Base-by-base conservation (phyloP, 2,113 vertebrate genomes). In the Pteruthius melanotis region DNA sequence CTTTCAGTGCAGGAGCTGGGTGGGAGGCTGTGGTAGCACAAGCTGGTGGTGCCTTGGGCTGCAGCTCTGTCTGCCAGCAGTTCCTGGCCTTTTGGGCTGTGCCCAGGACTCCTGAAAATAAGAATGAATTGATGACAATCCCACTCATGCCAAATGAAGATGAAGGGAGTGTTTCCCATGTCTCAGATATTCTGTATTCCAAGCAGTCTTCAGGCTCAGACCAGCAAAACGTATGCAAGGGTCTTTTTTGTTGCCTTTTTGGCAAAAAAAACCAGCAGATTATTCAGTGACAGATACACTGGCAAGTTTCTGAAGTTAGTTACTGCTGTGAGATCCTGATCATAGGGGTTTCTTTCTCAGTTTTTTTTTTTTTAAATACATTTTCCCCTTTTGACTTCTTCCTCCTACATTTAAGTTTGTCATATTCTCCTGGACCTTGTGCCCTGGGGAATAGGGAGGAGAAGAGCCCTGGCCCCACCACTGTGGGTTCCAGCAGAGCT, bases 81-180 rank as follows among this genome's bases (percentile, higher is more conserved):
- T 49, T 82, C 8, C 0, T 61, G 72, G 19, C 49, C 19, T 35
- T 49, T 45, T 23, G 44, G 40, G n/a, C 40, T 54, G 27, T 33
- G 24, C 81, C 53, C 42, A 10, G 6, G 31, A 33, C 30, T 57
- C 33, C 50, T 28, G 49, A 45, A 76, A 64, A 39, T n/a, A 5
- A 9, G 35, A 61, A 37, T 2, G 4, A 37, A 30, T 57, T 4
- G 5, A 9, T 71, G 63, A 12, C 28, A 47, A 0, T 84, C 30
- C 23, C 1, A 1, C 61, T 80, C 10, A 4, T 0, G 0, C 13
- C 72, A 28, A 82, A 69, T 1, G 8, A 50, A 53, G 45, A 19
- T 45, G 50, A 45, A 71, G 28, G 72, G 39, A 66, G 26, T 1
- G 2, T 56, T 74, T 77, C 17, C 20, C 6, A 18, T 4, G 1